Evolutionary conservation across 2,797 vertebrate species (phyloP), one percentile per base, ranked within the genome.

Genomic region (Geotrypetes seraphini): DNA sequence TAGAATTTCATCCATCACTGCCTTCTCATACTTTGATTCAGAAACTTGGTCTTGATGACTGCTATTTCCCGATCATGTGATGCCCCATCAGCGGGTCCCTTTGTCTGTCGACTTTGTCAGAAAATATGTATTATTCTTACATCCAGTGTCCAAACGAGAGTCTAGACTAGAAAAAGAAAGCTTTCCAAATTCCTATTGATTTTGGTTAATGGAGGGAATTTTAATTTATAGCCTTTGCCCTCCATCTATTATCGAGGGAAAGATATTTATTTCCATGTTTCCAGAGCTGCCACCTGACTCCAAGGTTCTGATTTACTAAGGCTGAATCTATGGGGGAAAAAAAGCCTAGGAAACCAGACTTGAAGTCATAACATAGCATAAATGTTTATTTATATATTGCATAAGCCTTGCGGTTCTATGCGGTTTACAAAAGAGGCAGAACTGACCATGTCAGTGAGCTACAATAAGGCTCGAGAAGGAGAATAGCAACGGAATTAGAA

Each of bases 201-300:
- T 52, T 40, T 64, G 48, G 46, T 53, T 68, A 60, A 66, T 59
- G 51, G 41, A 66, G 43, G 51, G 55, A 53, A 57, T 54, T 57
- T 66, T 62, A 44, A 66, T 64, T 31, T 57, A 28, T 39, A 34
- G 16, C 53, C 39, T 66, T 48, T 67, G 54, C 49, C 41, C 48
- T 25, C 54, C 52, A 35, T 23, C 31, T 56, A 44, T 57, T 61
- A 51, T 48, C 36, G 48, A 36, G 56, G 45, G 27, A 66, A 66
- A 64, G 48, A 46, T 33, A 48, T 55, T 62, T 56, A 53, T 53
- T 57, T 46, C 54, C 37, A 58, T 58, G 70, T 63, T 60, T 60
- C 24, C 46, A 39, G 41, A n/a, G n/a, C n/a, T n/a, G n/a, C n/a
- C n/a, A n/a, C n/a, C n/a, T n/a, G n/a, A n/a, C n/a, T n/a, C n/a